phyloP scores from a whole-genome alignment of 2,888 invertebrate species.

The Hedychridium roseum region DNA sequence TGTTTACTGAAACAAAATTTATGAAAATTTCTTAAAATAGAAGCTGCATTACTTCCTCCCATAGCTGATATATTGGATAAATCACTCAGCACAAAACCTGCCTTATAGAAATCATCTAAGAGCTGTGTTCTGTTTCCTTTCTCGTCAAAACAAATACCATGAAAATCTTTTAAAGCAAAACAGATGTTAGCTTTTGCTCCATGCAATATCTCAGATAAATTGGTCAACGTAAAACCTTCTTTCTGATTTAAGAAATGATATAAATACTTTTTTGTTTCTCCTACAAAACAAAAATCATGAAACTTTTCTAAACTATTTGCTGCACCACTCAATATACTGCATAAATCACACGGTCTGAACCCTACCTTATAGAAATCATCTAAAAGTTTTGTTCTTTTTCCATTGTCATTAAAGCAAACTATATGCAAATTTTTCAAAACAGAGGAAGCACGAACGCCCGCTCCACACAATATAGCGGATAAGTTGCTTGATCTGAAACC shows the following conservation, averaged over 20 bases:
- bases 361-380: conserved; percentile 32
- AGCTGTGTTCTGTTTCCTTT: conserved; percentile 45
- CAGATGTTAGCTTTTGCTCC: conserved; percentile 47
- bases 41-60: conserved; percentile 45
- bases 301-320: conserved; percentile 34
- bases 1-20: conserved; percentile 45
- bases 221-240: conserved; percentile 31
- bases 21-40: conserved; percentile 47
- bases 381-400: conserved; percentile 42
- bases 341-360: conserved; percentile 36
- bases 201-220: conserved; percentile 47
- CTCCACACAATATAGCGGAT: conserved; percentile 46
- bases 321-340: conserved; percentile 44
- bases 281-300: conserved; percentile 44
- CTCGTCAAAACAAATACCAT: conserved; percentile 47
- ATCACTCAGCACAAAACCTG: conserved; percentile 30
- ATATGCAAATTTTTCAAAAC: conserved; percentile 48
- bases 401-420: conserved; percentile 46
- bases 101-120: conserved; percentile 38
- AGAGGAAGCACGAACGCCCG: conserved; percentile 45
- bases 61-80: conserved; percentile 48
- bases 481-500: conserved; percentile 36
- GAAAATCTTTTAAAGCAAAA: conserved; percentile 47
- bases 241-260: conserved; percentile 32
- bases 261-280: conserved; percentile 43